Percentiles rank a stretch among this genome's conserved stretches.
phyloP scores from a whole-genome alignment of 1,140 invertebrate genomes.

The Drosophila arawakana region DNA sequence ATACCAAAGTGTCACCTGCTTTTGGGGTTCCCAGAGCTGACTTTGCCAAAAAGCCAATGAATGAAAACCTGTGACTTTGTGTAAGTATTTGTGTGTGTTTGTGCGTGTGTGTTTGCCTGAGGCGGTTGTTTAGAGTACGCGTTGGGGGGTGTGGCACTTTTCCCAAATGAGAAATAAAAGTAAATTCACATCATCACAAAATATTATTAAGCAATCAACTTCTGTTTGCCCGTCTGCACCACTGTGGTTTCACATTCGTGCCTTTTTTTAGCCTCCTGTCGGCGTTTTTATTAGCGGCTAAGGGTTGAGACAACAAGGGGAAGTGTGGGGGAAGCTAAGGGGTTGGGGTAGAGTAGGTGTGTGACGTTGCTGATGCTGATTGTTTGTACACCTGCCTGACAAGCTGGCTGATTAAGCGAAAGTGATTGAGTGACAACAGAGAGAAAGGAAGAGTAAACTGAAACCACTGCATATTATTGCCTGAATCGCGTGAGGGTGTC shows the following conservation, averaged over 20 bases:
- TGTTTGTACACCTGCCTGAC: conserved; percentile 45
- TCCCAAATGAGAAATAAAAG: conserved; percentile 81
- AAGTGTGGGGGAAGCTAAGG: neutral
- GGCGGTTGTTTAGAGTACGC: neutral
- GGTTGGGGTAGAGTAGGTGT: too few species aligned
- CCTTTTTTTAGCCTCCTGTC: conserved; percentile 5
- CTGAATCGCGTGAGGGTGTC: conserved; percentile 15
- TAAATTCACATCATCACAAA: conserved; percentile 83
- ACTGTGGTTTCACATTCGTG: conserved; percentile 46
- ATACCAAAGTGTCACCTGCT: conserved; percentile 62
- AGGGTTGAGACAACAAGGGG: neutral
- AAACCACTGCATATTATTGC: conserved; percentile 38
- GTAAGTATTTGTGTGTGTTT: conserved; percentile 2
- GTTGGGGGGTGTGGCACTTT: conserved; percentile 23
- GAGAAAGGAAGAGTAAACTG: neutral
- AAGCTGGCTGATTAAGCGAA: conserved; percentile 72
- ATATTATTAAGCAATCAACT: conserved; percentile 82
- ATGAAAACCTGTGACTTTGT: conserved; percentile 16
- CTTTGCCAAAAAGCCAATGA: conserved; percentile 70
- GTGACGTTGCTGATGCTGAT: conserved; percentile 3
- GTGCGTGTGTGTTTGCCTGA: neutral
- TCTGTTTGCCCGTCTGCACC: conserved; percentile 53
- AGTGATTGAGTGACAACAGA: conserved; percentile 66
- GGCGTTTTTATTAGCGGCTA: conserved; percentile 40
- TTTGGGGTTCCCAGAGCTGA: conserved; percentile 53